Conservation (phyloP, 2,113 vertebrate species). For the Tetrax tetrax region DNA sequence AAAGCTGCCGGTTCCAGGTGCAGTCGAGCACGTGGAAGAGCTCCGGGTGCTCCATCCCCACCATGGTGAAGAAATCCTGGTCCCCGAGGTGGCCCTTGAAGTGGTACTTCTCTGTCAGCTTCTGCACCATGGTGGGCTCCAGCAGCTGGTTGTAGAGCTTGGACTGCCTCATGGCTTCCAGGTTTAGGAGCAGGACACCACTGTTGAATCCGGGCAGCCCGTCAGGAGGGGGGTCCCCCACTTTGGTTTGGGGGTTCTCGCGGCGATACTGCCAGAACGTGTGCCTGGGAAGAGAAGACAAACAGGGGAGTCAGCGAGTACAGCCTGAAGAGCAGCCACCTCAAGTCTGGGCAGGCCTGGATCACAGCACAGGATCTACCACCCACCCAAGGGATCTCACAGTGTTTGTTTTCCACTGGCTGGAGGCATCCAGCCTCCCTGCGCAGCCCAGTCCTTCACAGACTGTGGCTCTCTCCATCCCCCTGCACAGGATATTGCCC, state of each 20-base stretch:
- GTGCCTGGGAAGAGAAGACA: slow-evolving; percentile 80
- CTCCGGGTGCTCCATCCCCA: slow-evolving; percentile 93
- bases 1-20: slow-evolving; percentile 96
- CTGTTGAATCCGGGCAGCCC: slow-evolving; percentile 97
- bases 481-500: neutral
- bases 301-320: neutral
- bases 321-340: neutral
- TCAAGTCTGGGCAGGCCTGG: neutral
- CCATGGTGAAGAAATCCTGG: slow-evolving; percentile 98
- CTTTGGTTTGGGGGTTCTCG: slow-evolving; percentile 87
- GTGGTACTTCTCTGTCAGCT: slow-evolving; percentile 87
- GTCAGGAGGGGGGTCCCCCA: slow-evolving; percentile 88
- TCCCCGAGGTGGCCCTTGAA: slow-evolving; percentile 95
- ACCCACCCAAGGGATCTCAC: neutral
- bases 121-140: slow-evolving; percentile 81
- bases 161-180: slow-evolving; percentile 90
- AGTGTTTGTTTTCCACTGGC: neutral
- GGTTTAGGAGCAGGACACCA: slow-evolving; percentile 90
- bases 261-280: slow-evolving; percentile 97
- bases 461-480: neutral
- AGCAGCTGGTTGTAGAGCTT: slow-evolving; percentile 87
- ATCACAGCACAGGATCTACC: neutral
- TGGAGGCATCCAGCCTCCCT: neutral
- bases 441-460: neutral
- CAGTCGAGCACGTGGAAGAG: slow-evolving; percentile 90